Evolutionary conservation across 92 coral and sea anemone species (phyloP), one percentile per base, ranked within the genome.

Genomic region (Paragorgia papillata): DNA sequence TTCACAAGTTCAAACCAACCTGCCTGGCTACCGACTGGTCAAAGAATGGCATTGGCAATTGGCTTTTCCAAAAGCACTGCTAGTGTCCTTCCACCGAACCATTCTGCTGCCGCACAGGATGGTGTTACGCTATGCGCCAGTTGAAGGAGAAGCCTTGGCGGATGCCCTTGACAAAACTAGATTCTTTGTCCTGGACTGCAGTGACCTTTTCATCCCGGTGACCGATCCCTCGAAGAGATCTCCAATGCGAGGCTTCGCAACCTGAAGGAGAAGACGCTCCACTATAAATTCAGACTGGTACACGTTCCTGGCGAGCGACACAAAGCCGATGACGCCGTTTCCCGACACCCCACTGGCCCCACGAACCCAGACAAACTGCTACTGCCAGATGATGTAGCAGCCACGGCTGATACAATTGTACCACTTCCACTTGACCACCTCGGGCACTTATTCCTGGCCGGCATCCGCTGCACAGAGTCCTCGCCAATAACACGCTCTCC

Each of bases 171-270:
- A 69, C 7, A 69, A 69, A 21, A 59, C 57, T 3, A 5, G 57
- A 48, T 69, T 69, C 76, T 69, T 69, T 30, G 57, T 69, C 40
- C 25, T 46, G 26, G 76, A 61, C 62, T 69, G 76, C 61, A 69
- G 32, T 40, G 39, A 73, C 82, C 87, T 83, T 0, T 73, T 65
- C 66, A 87, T 87, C 40, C 76, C 84, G 1, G 83, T 87, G 0
- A 70, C 79, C 43, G 85, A 83, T 58, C 87, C 90, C 27, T 87
- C n/a, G n/a, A n/a, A n/a, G n/a, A n/a, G n/a, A n/a, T n/a, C n/a
- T n/a, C n/a, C n/a, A n/a, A n/a, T n/a, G n/a, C n/a, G n/a, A n/a
- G n/a, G n/a, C n/a, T n/a, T n/a, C n/a, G n/a, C n/a, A n/a, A n/a
- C n/a, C n/a, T n/a, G n/a, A n/a, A n/a, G n/a, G n/a, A n/a, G n/a